Conservation (phyloP, 2,797 vertebrate genomes). For the Pangasius krempfi region DNA sequence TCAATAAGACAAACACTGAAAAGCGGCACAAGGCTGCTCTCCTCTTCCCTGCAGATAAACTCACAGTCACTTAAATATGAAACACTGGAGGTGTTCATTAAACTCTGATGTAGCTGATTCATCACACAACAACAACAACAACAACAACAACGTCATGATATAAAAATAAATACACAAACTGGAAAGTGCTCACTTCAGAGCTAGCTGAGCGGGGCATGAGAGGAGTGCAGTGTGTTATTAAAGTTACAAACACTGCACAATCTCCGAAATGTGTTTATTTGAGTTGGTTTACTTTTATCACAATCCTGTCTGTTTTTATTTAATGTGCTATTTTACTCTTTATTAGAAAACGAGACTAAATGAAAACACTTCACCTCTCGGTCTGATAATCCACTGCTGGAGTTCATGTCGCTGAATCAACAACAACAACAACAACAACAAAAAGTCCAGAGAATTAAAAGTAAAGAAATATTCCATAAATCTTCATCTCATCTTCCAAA, state of each 20-base stretch:
- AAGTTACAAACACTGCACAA: background rate
- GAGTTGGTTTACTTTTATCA: background rate
- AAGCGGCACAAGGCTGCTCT: background rate
- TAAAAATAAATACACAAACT: background rate
- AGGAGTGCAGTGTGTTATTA: background rate
- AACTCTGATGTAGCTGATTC: background rate
- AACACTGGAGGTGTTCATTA: background rate
- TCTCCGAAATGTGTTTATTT: too few species aligned
- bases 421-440: background rate
- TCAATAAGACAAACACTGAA: background rate
- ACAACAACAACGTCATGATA: background rate
- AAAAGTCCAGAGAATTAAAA: background rate
- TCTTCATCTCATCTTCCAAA: background rate
- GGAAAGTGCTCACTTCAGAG: background rate
- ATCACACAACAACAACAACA: background rate
- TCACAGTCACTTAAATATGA: too few species aligned
- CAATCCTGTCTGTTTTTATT: background rate
- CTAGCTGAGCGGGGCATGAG: too few species aligned
- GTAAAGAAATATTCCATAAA: background rate
- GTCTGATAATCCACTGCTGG: slow-evolving; percentile 8
- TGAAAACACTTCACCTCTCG: slow-evolving; percentile 15
- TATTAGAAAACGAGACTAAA: background rate
- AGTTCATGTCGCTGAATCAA: slow-evolving; percentile 17
- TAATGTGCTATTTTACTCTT: background rate
- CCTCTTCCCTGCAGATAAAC: background rate